A percentile compares a stretch with the other conserved stretches of the same genome.
Evolutionary conservation across 92 coral and sea anemone species (phyloP).

Genomic region (Zoanthus sansibaricus): DNA sequence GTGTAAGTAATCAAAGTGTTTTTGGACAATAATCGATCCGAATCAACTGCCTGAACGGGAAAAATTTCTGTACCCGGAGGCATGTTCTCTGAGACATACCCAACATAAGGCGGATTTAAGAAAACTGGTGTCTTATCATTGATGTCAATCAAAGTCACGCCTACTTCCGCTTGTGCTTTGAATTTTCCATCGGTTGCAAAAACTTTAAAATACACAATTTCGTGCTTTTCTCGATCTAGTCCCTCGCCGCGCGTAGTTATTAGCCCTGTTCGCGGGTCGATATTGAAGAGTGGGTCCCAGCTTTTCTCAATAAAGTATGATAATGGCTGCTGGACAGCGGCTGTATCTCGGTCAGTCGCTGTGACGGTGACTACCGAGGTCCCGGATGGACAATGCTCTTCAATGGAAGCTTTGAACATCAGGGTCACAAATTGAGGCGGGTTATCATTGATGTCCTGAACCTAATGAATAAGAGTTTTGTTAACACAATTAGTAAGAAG

Average conservation of each 20-base stretch:
- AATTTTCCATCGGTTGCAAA: constrained; percentile 74
- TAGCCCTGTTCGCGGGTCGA: constrained; percentile 75
- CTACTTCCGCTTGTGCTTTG: constrained; percentile 72
- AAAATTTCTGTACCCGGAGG: constrained; percentile 81
- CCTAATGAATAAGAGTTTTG: constrained; percentile 49
- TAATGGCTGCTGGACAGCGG: constrained; percentile 61
- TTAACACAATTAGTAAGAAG: not conserved
- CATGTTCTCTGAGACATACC: constrained; percentile 69
- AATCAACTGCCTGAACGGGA: constrained; percentile 85
- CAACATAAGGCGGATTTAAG: constrained; percentile 87
- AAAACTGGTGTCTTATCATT: constrained; percentile 85
- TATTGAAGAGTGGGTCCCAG: constrained; percentile 72
- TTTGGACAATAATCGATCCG: constrained; percentile 71
- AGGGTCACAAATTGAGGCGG: constrained; percentile 73
- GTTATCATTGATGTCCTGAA: constrained; percentile 84
- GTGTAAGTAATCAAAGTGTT: constrained; percentile 79
- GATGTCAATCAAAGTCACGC: constrained; percentile 72
- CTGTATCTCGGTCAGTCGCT: constrained; percentile 77
- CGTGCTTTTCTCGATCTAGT: constrained; percentile 75
- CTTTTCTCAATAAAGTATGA: constrained; percentile 66
- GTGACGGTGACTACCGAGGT: constrained; percentile 64
- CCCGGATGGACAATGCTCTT: constrained; percentile 69
- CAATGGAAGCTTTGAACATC: constrained; percentile 69
- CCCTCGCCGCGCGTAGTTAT: constrained; percentile 62
- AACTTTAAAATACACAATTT: constrained; percentile 75